Base-by-base conservation (phyloP, 2,888 invertebrate species). In the Amorpha juglandis region DNA sequence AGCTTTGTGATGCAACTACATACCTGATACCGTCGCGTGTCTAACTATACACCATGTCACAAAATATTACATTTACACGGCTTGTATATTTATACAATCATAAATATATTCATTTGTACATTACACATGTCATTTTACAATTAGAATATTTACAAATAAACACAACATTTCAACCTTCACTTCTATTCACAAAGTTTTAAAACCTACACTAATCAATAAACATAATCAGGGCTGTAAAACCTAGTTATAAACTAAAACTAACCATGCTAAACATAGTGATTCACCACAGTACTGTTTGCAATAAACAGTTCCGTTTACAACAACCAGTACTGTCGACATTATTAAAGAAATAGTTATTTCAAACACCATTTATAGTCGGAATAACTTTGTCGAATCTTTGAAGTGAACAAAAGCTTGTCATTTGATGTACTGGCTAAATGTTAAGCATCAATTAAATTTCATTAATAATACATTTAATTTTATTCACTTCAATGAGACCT, bases 91-190 rank as follows among this genome's bases (percentile, higher is more conserved):
- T 80, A 84, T 83, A 86, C 79, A 87, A 84, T 85, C 78, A 88
- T 88, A 90, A 88, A 89, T 90, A 90, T 89, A 87, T 86, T 87
- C 76, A 87, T 92, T 91, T 92, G 91, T 92, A 92, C 91, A 91
- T 91, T 87, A 87, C 84, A 86, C 81, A 71, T 87, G 87, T 87
- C 85, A 87, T 90, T 82, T 82, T 75, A 81, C 75, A 75, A 82
- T 83, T 81, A 83, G 78, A 79, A 83, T 92, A 92, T 92, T 90
- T 91, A 92, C 92, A 92, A 85, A 88, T 88, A 83, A 89, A 88
- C 85, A 87, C 84, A 86, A 86, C 79, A 80, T 81, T 82, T 81
- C 81, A 76, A 87, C 85, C 86, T 75, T 82, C 88, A 88, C 86
- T 83, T 77, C 76, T 87, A 86, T 87, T 83, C 86, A 87, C 85